These are phyloP conservation scores for Gobio gobio DNA, from an alignment of 2,113 vertebrate species.

Conservation along the genomic window DNA sequence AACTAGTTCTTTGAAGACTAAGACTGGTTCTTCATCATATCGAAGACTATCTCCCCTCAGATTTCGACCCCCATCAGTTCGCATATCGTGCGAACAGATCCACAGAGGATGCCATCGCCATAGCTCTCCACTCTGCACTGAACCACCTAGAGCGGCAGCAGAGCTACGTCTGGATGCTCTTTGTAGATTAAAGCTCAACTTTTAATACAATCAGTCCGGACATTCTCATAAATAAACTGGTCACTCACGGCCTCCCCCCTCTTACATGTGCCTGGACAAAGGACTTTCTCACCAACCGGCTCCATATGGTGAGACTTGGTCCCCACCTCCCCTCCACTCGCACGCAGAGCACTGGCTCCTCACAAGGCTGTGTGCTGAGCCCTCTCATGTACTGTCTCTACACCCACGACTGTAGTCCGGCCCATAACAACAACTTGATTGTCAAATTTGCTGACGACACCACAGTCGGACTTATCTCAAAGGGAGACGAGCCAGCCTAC, in stretches of 20 bases:
- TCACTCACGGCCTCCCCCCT: not conserved
- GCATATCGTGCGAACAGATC: not conserved
- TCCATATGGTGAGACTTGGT: not conserved
- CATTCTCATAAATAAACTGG: not conserved
- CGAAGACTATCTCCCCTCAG: not conserved
- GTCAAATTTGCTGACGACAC: too few relatives aligned
- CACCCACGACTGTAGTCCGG: too few relatives aligned
- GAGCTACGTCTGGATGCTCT: not conserved
- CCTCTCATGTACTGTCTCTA: too few relatives aligned
- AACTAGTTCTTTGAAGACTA: not conserved
- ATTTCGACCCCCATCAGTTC: too few relatives aligned
- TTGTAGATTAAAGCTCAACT: not conserved
- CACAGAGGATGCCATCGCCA: not conserved
- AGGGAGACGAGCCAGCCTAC: too few relatives aligned
- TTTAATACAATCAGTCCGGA: not conserved
- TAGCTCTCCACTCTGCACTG: not conserved
- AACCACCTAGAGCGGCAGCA: not conserved
- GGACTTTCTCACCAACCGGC: not conserved
- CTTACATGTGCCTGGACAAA: too few relatives aligned
- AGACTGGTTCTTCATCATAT: constrained; percentile 1
- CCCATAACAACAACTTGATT: too few relatives aligned
- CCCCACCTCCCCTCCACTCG: not conserved
- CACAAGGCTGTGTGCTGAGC: too few relatives aligned
- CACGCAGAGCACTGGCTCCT: too few relatives aligned
- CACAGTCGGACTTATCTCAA: too few relatives aligned